Conservation (phyloP, 2,113 vertebrate species). For the Hydrolagus affinis region DNA sequence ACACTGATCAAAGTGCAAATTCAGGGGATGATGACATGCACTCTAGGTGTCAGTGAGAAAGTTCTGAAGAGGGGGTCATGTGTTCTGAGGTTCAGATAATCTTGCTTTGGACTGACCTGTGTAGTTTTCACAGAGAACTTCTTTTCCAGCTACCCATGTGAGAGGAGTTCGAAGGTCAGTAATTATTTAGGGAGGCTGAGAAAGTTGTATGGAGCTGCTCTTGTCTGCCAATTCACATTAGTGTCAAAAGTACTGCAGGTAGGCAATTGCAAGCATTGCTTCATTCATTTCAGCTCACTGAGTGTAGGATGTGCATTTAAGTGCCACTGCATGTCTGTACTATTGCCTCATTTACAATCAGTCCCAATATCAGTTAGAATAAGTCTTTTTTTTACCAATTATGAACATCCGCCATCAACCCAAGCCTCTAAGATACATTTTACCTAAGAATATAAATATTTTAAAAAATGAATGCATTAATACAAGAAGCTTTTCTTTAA, state of each 20-base stretch:
- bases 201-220: constrained; percentile 67
- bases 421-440: neutral
- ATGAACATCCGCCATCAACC: no score
- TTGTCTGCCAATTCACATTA: constrained; percentile 72
- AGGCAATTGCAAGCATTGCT: constrained; percentile 45
- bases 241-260: constrained; percentile 59
- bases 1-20: constrained; percentile 39
- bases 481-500: neutral
- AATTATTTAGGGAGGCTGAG: constrained; percentile 78
- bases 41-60: constrained; percentile 55
- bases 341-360: neutral
- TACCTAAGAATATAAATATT: neutral
- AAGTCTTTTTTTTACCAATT: neutral
- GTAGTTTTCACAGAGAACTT: constrained; percentile 44
- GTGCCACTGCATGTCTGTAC: neutral
- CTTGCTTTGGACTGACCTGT: constrained; percentile 51
- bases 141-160: constrained; percentile 52
- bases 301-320: constrained; percentile 37
- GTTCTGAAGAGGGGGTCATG: constrained; percentile 49
- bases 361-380: neutral
- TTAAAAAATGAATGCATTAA: neutral
- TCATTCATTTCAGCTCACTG: constrained; percentile 32
- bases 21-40: constrained; percentile 45
- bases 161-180: constrained; percentile 73
- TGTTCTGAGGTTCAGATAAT: constrained; percentile 47